Evolutionary conservation across 2,797 vertebrate species (phyloP), one percentile per base, ranked within the genome.

Genomic region (Paguma larvata): DNA sequence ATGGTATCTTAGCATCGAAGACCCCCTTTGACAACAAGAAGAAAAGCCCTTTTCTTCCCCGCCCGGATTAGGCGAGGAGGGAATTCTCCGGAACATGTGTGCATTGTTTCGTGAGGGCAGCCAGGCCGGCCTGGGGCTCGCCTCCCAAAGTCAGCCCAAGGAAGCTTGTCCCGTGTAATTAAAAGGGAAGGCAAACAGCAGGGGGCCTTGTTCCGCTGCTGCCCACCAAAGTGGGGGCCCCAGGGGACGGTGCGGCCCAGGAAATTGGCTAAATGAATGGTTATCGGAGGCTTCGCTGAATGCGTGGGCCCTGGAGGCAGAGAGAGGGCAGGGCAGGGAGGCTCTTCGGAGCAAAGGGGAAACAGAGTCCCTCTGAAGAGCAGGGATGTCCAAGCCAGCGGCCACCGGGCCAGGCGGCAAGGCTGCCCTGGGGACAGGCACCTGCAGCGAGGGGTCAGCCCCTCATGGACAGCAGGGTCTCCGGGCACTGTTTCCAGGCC

Each of bases 1-100:
- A 99, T 99, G 99, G 99, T 99, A 99, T 99, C 99, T 99, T 99
- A 99, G 99, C 99, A 99, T 98, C 98, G 53, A 5, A 98, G 98
- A 97, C 96, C 97, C 98, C 98, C 97, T 98, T 99, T 98, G 96
- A 98, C 97, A 97, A 98, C 4, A 14, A 97, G 98, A 98, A 98
- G 98, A 98, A 98, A 98, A 98, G 98, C 98, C 97, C 95, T 98
- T 98, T 98, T 98, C 98, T 98, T 98, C 97, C 90, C 97, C 87
- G 97, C 91, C 97, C 96, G 97, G 98, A 97, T 98, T 98, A 98
- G 98, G 98, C 96, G 63, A 96, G 97, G 95, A 98, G 98, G 96
- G 98, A 98, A 98, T 98, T 98, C 98, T 98, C 98, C 65, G 86
- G 98, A 98, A 97, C 98, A 98, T 98, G 98, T 98, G 98, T 96